Evolutionary conservation across 1,140 invertebrate species (phyloP), one percentile per base, ranked within the genome.

Genomic region (Lordiphosa collinella): DNA sequence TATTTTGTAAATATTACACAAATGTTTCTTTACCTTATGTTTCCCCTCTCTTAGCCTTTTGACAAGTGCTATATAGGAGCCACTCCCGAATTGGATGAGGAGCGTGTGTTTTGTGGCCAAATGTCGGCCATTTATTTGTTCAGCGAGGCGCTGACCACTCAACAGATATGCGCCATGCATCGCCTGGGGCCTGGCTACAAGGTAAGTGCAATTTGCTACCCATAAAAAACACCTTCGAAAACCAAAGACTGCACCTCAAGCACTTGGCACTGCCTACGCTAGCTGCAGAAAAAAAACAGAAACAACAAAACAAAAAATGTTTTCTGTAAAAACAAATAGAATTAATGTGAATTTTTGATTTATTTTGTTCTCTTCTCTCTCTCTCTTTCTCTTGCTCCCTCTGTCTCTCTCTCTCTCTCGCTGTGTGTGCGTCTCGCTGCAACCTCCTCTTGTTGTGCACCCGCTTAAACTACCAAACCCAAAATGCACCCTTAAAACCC

Each of bases 41-140:
- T n/a, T n/a, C n/a, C n/a, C n/a, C 18, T 2, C 12, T 43, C 66
- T 90, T 89, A 99, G 96, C 96, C 97, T 34, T 99, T 99, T 91
- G 98, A 99, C 90, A 99, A 99, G 90, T 99, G 98, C 91, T 99
- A 97, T 90, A 98, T 99, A 84, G 98, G 98, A 41, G 96, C 96
- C 32, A 97, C 96, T 7, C 95, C 96, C 7, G 97, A 99, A 91
- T 88, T 98, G 86, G 96, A 97, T 84, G 97, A 99, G 89, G 96
- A 98, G 90, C 93, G 97, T 56, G 96, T 99, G 64, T 99, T 99
- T 91, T 99, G 98, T 91, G 98, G 98, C 34, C 98, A 99, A 92
- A 98, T 99, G 96, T 98, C 98, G 13, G 97, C 98, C 8, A 96
- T 99, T 68, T 99, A 99, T 91, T 90, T 99, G 50, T 99, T 99